phyloP scores from a whole-genome alignment of 2,113 vertebrate species.

The Chlorodrepanis virens region DNA sequence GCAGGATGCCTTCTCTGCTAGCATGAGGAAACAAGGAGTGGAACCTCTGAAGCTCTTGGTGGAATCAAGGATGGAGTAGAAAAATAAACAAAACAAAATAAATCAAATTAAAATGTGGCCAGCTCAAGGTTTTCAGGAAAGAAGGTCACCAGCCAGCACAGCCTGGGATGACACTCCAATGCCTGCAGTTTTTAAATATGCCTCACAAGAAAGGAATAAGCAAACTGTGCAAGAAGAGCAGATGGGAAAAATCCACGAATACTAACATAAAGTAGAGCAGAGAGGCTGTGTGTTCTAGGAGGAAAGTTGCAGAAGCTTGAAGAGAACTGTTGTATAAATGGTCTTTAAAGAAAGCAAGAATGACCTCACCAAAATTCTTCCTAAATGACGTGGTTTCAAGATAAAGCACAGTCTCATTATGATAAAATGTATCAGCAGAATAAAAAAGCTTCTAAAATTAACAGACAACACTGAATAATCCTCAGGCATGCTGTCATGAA shows the following conservation, averaged over 20 bases:
- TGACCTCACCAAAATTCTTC: conserved; percentile 10
- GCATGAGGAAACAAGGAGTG: fast-evolving
- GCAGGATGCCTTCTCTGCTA: neutral
- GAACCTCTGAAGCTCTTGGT: neutral
- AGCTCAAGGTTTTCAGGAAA: neutral
- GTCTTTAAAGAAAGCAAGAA: conserved; percentile 14
- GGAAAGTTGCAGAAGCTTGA: neutral
- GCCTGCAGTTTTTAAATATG: neutral
- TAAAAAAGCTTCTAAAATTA: neutral
- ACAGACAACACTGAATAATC: neutral
- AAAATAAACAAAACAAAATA: neutral
- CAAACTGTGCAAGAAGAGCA: neutral
- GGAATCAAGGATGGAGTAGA: neutral
- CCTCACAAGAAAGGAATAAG: neutral
- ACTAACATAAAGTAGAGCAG: fast-evolving
- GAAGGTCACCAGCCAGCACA: neutral
- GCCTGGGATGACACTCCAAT: neutral
- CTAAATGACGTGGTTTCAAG: neutral
- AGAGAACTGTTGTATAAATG: neutral
- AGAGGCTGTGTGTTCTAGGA: neutral
- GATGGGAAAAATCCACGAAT: neutral
- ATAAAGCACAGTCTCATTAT: neutral
- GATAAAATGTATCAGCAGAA: neutral
- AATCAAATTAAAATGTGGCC: neutral
- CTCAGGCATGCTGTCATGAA: neutral